Evolutionary conservation across 1,140 invertebrate genomes (phyloP), one percentile per base, ranked within the genome.

Genomic region (Cryptotermes secundus): DNA sequence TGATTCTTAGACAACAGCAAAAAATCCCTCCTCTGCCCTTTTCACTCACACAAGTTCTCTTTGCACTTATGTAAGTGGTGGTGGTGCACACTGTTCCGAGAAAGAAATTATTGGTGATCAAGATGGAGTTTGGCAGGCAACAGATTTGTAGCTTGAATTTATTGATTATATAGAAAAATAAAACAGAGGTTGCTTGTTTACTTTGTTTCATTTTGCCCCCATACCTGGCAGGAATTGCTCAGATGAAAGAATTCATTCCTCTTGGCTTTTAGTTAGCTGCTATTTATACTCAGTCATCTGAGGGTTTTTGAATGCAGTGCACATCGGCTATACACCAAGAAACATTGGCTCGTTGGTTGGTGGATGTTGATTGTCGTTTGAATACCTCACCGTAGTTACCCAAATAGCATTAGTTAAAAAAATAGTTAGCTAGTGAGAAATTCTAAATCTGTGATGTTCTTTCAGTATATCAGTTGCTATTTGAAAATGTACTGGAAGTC

Each of bases 341-440:
- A 90, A 90, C 90, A 90, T 91, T 91, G 90, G 90, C 90, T 91
- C 90, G 89, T 91, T 91, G 89, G 89, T 88, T 88, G 89, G 88
- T 84, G 83, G 59, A 72, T 72, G 59, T 72, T 72, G 26, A n/a
- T 72, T 72, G n/a, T 72, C n/a, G 12, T 72, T 31, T 72, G n/a
- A n/a, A n/a, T 72, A 72, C 2, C 59, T 72, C 59, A 72, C 53
- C 53, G 26, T 59, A 82, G 42, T 82, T 82, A 82, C 81, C 81
- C 42, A 34, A 82, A 82, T 82, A 49, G 6, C 80, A 49, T 31
- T 38, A 81, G 80, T 81, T 81, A 12, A 4, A 82, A 1, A 34
- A 31, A 42, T 81, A 9, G 24, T 45, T 81, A 42, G n/a, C 24
- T 36, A 12, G 19, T 42, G 81, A 81, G n/a, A 49, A 82, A 59